Evolutionary conservation across 2,113 vertebrate species (phyloP).

Genomic region (Ptilorrhoa leucosticta): DNA sequence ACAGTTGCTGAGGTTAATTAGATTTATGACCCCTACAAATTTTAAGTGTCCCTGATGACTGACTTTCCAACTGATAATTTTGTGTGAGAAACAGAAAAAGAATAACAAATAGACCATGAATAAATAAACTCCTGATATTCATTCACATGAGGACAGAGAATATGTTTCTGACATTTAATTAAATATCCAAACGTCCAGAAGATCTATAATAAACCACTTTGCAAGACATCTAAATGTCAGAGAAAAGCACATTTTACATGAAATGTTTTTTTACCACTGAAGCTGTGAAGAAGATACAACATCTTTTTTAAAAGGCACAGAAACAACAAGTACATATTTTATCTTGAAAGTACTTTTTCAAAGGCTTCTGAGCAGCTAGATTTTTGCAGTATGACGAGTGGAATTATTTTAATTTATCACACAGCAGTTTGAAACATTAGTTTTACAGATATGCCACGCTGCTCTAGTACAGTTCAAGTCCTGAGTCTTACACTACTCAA

Average conservation of each 20-base stretch:
- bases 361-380: slow-evolving; percentile 44
- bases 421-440: neutral
- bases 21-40: slow-evolving; percentile 70
- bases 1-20: slow-evolving; percentile 75
- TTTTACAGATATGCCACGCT: slow-evolving; percentile 12
- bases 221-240: slow-evolving; percentile 70
- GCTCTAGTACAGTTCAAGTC: neutral
- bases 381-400: slow-evolving; percentile 10
- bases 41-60: slow-evolving; percentile 72
- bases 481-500: neutral
- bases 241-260: slow-evolving; percentile 59
- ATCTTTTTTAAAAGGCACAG: slow-evolving; percentile 29
- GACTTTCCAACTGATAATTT: slow-evolving; percentile 69
- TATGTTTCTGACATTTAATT: slow-evolving; percentile 75
- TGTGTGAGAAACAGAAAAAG: slow-evolving; percentile 61
- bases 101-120: slow-evolving; percentile 68
- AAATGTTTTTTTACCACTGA: slow-evolving; percentile 6
- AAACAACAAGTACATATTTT: slow-evolving; percentile 63
- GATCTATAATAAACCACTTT: slow-evolving; percentile 73
- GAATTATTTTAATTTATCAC: slow-evolving; percentile 63
- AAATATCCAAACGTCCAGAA: slow-evolving; percentile 72
- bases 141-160: slow-evolving; percentile 54
- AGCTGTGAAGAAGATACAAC: slow-evolving; percentile 55
- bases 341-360: slow-evolving; percentile 66
- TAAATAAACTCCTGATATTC: slow-evolving; percentile 58